Percentiles rank a stretch among this genome's conserved stretches.
Evolutionary conservation across 2,797 vertebrate genomes (phyloP).

Genomic region (Sebastes umbrosus): DNA sequence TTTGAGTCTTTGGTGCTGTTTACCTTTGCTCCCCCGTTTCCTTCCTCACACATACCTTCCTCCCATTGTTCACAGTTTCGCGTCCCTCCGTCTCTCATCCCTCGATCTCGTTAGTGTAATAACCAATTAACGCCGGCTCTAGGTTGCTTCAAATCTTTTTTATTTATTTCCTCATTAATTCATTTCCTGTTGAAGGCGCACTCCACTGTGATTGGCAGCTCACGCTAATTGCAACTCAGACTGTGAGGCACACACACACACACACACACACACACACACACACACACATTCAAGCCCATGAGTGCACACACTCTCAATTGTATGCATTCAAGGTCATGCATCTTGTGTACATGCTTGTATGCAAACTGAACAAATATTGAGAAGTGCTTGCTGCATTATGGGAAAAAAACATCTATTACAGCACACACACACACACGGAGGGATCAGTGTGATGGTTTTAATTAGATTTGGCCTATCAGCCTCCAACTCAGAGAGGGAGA

Average conservation of each 20-base stretch:
- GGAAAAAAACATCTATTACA: neutral
- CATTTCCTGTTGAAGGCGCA: constrained; percentile 60
- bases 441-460: constrained; percentile 65
- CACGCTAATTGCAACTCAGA: constrained; percentile 54
- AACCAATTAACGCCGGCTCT: constrained; percentile 63
- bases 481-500: constrained; percentile 39
- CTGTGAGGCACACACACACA: neutral
- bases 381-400: neutral
- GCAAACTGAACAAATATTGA: neutral
- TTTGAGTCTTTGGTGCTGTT: neutral
- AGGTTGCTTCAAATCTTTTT: constrained; percentile 38
- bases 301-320: neutral
- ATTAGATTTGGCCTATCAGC: constrained; percentile 67
- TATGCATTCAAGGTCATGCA: neutral
- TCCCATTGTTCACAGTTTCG: constrained; percentile 13
- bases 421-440: neutral
- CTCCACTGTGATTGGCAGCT: constrained; percentile 65
- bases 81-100: constrained; percentile 29
- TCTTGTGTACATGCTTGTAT: constrained; percentile 1
- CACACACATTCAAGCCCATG: neutral
- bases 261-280: neutral
- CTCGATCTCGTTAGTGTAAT: constrained; percentile 60
- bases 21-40: neutral
- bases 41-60: neutral
- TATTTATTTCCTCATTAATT: constrained; percentile 67